Evolutionary conservation across 2,797 vertebrate species (phyloP).

Genomic region (Hyperoplus lanceolatus): DNA sequence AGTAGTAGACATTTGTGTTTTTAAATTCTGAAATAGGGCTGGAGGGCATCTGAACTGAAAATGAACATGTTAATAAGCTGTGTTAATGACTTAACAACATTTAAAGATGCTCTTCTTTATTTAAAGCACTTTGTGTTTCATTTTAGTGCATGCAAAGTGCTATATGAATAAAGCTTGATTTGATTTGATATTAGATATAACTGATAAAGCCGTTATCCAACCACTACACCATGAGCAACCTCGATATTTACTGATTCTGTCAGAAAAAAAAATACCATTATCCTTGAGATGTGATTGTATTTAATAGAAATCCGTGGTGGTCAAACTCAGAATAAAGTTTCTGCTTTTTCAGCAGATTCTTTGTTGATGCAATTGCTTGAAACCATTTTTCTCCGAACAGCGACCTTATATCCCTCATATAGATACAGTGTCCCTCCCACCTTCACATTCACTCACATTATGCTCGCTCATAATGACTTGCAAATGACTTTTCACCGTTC

Average conservation of each 20-base stretch:
- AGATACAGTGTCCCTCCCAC: background rate
- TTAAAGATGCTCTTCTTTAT: background rate
- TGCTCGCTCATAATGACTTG: conserved; percentile 36
- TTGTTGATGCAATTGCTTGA: background rate
- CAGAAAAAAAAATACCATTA: background rate
- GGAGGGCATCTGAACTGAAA: background rate
- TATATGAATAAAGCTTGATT: no score
- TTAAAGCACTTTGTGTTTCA: no score
- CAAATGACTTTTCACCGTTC: conserved; percentile 41
- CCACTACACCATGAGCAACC: no score
- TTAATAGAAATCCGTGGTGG: background rate
- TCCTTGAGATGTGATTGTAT: conserved; percentile 7
- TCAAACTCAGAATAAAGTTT: conserved; percentile 1
- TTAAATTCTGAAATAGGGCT: background rate
- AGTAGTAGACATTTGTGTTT: background rate
- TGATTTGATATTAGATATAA: background rate
- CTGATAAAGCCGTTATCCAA: background rate
- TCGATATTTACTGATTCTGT: background rate
- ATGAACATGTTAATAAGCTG: background rate
- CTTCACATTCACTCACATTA: conserved; percentile 17
- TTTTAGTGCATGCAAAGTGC: no score
- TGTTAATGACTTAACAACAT: background rate
- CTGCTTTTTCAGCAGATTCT: background rate
- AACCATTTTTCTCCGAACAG: background rate
- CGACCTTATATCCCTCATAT: background rate